These are phyloP conservation scores for Aphelenchoides avenae DNA, from an alignment of 1,140 invertebrate genomes.

Conservation along the genomic window DNA sequence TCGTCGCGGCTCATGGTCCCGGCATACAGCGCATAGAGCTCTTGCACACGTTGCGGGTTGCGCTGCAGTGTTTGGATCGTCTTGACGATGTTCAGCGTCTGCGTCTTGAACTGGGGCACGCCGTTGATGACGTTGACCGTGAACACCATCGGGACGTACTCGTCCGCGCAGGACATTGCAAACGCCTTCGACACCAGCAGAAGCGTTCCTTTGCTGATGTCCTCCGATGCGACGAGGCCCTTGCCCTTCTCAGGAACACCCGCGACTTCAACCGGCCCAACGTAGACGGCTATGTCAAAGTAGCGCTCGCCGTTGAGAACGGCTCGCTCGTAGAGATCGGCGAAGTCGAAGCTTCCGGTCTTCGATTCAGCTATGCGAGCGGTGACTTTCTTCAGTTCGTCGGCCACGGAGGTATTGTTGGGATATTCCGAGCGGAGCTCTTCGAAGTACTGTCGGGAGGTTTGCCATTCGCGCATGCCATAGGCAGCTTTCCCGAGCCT, in stretches of 20 bases:
- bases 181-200: constrained; percentile 8
- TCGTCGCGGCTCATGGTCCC: too few relatives aligned
- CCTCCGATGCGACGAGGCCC: not conserved
- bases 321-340: not conserved
- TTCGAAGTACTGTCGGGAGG: not conserved
- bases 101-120: not conserved
- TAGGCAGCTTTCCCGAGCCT: too few relatives aligned
- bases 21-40: too few relatives aligned
- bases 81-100: not conserved
- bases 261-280: constrained; percentile 1
- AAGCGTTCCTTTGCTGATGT: constrained; percentile 7
- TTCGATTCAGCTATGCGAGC: not conserved
- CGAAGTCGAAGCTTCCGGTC: constrained; percentile 1
- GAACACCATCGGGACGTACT: not conserved
- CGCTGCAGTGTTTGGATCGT: too few relatives aligned
- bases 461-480: too few relatives aligned
- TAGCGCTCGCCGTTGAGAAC: not conserved
- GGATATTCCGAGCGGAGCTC: not conserved
- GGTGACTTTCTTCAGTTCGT: not conserved
- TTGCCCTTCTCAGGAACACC: constrained; percentile 3
- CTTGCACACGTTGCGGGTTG: too few relatives aligned
- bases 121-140: not conserved
- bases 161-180: not conserved
- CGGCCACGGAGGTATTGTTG: not conserved
- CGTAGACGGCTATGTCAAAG: constrained; percentile 6